These are phyloP conservation scores for Haemorhous mexicanus DNA, from an alignment of 2,113 vertebrate genomes.

Conservation along the genomic window DNA sequence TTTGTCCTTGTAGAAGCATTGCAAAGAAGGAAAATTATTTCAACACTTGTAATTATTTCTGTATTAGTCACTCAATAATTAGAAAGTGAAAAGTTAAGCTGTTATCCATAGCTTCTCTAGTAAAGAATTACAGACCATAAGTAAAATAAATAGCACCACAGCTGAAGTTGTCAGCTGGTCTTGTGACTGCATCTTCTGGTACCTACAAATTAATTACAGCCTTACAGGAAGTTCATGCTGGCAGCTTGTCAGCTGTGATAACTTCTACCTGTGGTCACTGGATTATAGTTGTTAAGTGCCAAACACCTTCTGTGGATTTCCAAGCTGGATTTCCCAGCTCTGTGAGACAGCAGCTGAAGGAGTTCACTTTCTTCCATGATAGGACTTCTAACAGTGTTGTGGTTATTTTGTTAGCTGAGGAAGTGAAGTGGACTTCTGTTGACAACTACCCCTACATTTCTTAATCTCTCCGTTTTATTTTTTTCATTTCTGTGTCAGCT, in stretches of 20 bases:
- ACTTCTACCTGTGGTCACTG: neutral
- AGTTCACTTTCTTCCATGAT: neutral
- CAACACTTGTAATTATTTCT: conserved; percentile 14
- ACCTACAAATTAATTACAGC: neutral
- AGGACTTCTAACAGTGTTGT: rapidly evolving
- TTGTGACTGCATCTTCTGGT: neutral
- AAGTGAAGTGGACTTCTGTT: neutral
- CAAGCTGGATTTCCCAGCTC: neutral
- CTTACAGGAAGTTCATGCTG: neutral
- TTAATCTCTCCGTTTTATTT: neutral
- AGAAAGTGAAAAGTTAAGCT: neutral
- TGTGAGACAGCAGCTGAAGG: neutral
- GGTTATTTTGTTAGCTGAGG: neutral
- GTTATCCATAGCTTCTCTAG: neutral
- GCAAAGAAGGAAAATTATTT: conserved; percentile 22
- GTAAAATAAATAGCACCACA: neutral
- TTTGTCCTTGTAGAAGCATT: neutral
- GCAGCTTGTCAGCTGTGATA: neutral
- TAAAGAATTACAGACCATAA: neutral
- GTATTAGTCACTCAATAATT: conserved; percentile 7
- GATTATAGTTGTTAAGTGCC: neutral
- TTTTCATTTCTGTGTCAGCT: conserved; percentile 12
- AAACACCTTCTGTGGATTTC: neutral
- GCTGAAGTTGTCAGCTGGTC: neutral
- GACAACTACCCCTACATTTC: neutral